These are phyloP conservation scores for Helarctos malayanus DNA, from an alignment of 2,797 vertebrate species.

Conservation along the genomic window DNA sequence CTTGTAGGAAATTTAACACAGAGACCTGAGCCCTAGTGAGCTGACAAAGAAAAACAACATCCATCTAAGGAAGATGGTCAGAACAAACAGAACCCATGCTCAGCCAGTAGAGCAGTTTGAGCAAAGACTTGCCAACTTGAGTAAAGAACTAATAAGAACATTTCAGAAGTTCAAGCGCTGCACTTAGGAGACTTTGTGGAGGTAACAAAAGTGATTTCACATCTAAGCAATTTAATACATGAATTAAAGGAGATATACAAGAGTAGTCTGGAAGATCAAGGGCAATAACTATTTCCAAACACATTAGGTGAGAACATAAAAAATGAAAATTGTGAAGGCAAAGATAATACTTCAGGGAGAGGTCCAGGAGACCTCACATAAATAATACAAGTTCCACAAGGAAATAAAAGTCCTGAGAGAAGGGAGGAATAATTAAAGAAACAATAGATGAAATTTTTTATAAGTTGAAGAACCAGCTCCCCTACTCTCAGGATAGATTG, in stretches of 20 bases:
- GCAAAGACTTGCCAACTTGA: neutral
- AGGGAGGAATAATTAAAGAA: neutral
- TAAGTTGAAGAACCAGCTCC: neutral
- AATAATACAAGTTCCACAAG: neutral
- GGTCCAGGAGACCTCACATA: neutral
- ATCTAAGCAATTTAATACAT: neutral
- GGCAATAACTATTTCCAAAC: neutral
- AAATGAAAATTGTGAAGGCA: neutral
- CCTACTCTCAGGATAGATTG: neutral
- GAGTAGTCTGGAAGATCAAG: neutral
- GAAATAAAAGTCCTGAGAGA: neutral
- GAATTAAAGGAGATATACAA: neutral
- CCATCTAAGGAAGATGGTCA: neutral
- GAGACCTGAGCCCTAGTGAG: neutral
- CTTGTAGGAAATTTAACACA: neutral
- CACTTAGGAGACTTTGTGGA: neutral
- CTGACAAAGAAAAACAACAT: neutral
- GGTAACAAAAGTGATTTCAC: neutral
- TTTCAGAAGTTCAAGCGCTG: neutral
- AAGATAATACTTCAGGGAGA: neutral
- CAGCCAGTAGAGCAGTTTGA: neutral
- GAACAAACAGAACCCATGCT: neutral
- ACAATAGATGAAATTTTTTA: neutral
- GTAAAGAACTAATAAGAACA: neutral
- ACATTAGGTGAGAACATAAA: neutral